Base-by-base conservation (phyloP, 2,797 vertebrate species). In the Rhinophrynus dorsalis region DNA sequence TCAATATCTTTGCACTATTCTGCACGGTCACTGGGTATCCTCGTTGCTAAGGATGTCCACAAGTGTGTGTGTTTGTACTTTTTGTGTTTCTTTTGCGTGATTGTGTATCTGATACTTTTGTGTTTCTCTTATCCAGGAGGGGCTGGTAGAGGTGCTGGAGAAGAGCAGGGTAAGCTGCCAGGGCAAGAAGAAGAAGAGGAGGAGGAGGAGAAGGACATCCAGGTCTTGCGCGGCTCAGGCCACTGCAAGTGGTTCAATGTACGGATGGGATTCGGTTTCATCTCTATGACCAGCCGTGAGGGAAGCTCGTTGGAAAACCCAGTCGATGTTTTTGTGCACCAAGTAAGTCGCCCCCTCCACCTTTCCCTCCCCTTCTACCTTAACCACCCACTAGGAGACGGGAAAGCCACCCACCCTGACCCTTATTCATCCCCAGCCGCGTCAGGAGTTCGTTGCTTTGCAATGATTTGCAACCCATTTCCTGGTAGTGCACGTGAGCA, bases 241-340 rank as follows among this genome's bases (percentile, higher is more conserved):
- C 94, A 95, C 90, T 98, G 97, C 88, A 99, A 98, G 77, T 99
- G 97, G 97, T 99, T 99, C 88, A 99, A 99, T 84, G 96, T 98
- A 81, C 94, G 97, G 62, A 99, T 98, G 97, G 97, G 97, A 71
- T 99, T 99, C 81, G 97, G 97, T 83, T 99, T 99, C 91, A 98
- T 97, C 88, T 96, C 96, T 83, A 98, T 98, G 96, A 92, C 92
- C 81, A 92, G 82, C 88, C 96, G 94, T 80, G 96, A 95, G 72
- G 96, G 95, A 79, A 93, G 83, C 83, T 92, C 91, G 69, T 89
- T 98, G 80, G 96, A 99, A 69, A 89, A 93, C 73, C 94, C 96
- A 32, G 89, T 95, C 79, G 97, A 98, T 89, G 96, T 99, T 76
- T 98, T 99, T 90, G 96, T 98, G 82, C 97, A 98, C 94, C 97